These are phyloP conservation scores for Odontocolon sp. DNA, from an alignment of 2,888 invertebrate species.

Conservation along the genomic window DNA sequence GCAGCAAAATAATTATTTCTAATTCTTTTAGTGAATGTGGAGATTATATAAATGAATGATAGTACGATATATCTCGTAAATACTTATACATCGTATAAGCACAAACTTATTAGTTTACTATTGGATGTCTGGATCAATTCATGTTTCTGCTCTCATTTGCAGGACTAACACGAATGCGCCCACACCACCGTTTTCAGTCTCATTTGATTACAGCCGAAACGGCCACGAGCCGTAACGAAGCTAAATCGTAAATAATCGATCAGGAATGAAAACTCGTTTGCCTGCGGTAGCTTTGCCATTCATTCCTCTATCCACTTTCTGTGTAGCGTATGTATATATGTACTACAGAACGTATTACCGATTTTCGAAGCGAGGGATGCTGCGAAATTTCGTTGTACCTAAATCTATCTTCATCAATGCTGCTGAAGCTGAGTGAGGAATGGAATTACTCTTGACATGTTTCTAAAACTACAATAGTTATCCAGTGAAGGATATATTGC, in stretches of 20 bases:
- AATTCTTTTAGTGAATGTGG: too few species aligned
- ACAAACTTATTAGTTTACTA: conserved; percentile 20
- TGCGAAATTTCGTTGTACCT: neutral
- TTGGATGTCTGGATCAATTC: conserved; percentile 22
- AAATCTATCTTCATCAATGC: neutral
- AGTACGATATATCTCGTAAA: too few species aligned
- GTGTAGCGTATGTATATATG: neutral
- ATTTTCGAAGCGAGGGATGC: neutral
- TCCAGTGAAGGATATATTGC: too few species aligned
- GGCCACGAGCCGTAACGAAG: neutral
- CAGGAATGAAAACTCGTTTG: conserved; percentile 31
- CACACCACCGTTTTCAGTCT: conserved; percentile 9
- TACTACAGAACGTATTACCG: neutral
- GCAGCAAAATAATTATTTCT: too few species aligned
- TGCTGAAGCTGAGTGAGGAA: neutral
- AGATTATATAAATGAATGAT: too few species aligned
- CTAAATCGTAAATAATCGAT: conserved; percentile 43
- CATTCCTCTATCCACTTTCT: neutral
- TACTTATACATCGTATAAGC: too few species aligned
- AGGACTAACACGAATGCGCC: conserved; percentile 9
- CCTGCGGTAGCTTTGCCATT: neutral
- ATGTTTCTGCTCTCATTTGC: conserved; percentile 19
- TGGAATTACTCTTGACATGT: too few species aligned
- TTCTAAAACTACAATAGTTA: too few species aligned
- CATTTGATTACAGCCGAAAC: conserved; percentile 9